These are phyloP conservation scores for Alouatta caraya DNA, from an alignment of 2,797 vertebrate genomes.

Conservation along the genomic window DNA sequence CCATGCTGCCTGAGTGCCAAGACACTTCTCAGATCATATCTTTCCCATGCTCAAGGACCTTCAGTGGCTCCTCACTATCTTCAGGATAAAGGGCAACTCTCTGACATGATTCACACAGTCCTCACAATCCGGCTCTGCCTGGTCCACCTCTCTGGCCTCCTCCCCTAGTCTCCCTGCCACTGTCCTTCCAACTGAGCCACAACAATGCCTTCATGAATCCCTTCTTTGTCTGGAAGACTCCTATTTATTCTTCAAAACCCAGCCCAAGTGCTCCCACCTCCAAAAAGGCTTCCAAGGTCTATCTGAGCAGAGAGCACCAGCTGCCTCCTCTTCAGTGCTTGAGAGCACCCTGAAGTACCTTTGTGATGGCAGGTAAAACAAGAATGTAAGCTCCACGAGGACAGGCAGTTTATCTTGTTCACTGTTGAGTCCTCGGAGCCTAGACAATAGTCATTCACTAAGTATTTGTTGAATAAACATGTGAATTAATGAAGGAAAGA, in stretches of 20 bases:
- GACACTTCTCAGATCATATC: fast-evolving
- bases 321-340: neutral
- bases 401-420: neutral
- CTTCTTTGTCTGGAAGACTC: neutral
- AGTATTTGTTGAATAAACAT: neutral
- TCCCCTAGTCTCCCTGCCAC: neutral
- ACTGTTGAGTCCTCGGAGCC: neutral
- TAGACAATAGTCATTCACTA: too few relatives aligned
- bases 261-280: neutral
- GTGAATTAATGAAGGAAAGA: neutral
- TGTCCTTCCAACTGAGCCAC: neutral
- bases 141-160: neutral
- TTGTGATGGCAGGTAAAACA: neutral
- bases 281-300: neutral
- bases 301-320: neutral
- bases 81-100: neutral
- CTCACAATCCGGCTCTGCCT: fast-evolving
- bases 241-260: neutral
- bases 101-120: neutral
- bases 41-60: neutral
- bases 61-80: neutral
- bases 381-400: fast-evolving
- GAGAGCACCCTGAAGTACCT: neutral
- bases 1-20: fast-evolving
- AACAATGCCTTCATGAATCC: neutral